These are phyloP conservation scores for Bradynema listronoti DNA, from an alignment of 1,140 invertebrate genomes.

Conservation along the genomic window DNA sequence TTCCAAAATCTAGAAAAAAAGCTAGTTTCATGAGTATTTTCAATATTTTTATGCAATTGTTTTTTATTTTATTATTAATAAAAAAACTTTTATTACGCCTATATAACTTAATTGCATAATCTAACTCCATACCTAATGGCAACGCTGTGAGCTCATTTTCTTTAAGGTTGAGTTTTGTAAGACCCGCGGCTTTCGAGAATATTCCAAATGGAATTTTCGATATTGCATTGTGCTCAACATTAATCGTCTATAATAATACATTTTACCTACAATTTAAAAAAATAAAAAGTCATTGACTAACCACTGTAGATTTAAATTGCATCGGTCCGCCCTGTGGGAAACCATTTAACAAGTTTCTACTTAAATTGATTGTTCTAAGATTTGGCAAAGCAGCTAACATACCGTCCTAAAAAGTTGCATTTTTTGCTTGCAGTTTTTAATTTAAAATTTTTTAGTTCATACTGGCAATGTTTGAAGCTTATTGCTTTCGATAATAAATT, in stretches of 20 bases:
- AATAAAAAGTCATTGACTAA: slow-evolving; percentile 45
- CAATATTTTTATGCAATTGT: background rate
- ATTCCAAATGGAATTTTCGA: slow-evolving; percentile 78
- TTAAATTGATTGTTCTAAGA: slow-evolving; percentile 86
- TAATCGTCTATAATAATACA: slow-evolving; percentile 67
- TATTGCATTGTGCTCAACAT: slow-evolving; percentile 97
- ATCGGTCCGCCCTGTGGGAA: slow-evolving; percentile 94
- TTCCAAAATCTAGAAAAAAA: slow-evolving; percentile 70
- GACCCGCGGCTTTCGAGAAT: slow-evolving; percentile 81
- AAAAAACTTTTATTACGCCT: too few species aligned
- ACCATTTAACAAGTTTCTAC: slow-evolving; percentile 83
- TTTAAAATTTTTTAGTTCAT: slow-evolving; percentile 2
- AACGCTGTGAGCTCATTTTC: slow-evolving; percentile 87
- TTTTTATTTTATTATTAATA: too few species aligned
- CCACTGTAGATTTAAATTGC: slow-evolving; percentile 86
- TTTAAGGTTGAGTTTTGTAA: slow-evolving; percentile 96
- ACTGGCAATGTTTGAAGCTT: slow-evolving; percentile 78
- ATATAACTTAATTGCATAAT: too few species aligned
- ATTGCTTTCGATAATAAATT: slow-evolving; percentile 98
- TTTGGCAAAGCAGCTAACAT: slow-evolving; percentile 82
- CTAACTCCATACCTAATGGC: slow-evolving; percentile 66
- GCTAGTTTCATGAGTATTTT: background rate
- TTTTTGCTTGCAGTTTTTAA: slow-evolving; percentile 19
- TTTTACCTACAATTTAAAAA: slow-evolving; percentile 3
- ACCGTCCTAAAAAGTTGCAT: slow-evolving; percentile 65